Percentiles rank a stretch among this genome's conserved stretches.
Evolutionary conservation across 2,113 vertebrate genomes (phyloP).

Genomic region (Plecturocebus donacophilus): DNA sequence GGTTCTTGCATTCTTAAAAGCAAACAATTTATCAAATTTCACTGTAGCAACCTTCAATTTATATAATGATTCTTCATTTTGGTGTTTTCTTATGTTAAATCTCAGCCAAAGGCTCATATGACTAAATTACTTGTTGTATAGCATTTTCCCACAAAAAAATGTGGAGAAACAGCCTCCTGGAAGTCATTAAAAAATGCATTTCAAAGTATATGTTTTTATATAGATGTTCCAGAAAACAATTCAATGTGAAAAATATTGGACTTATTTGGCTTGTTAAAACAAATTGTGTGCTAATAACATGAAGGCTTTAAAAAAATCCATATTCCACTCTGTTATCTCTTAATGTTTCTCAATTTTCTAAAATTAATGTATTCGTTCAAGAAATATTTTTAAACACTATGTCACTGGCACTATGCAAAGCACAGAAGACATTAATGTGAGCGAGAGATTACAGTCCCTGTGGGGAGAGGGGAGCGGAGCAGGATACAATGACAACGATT

Average conservation of each 20-base stretch:
- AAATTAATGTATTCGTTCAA: background rate
- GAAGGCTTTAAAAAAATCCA: background rate
- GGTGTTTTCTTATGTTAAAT: slow-evolving; percentile 26
- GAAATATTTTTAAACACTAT: background rate
- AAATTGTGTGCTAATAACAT: slow-evolving; percentile 30
- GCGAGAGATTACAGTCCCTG: too few species aligned
- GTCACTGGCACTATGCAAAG: background rate
- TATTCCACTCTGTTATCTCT: slow-evolving; percentile 1
- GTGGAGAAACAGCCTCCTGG: background rate
- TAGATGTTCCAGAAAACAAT: slow-evolving; percentile 39
- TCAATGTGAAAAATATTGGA: slow-evolving; percentile 29
- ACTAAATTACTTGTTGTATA: background rate
- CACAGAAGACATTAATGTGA: background rate
- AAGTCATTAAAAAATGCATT: slow-evolving; percentile 54
- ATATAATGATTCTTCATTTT: background rate
- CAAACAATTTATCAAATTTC: slow-evolving; percentile 23
- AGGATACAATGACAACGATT: fast-evolving
- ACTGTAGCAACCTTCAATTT: background rate
- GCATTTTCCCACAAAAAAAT: slow-evolving; percentile 41
- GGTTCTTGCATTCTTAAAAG: background rate
- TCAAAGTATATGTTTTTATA: slow-evolving; percentile 30
- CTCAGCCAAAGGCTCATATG: background rate
- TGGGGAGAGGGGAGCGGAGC: too few species aligned
- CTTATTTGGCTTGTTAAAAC: slow-evolving; percentile 41
- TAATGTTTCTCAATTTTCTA: slow-evolving; percentile 13